Conservation (phyloP, 2,797 vertebrate genomes). For the Cephalopachus bancanus region DNA sequence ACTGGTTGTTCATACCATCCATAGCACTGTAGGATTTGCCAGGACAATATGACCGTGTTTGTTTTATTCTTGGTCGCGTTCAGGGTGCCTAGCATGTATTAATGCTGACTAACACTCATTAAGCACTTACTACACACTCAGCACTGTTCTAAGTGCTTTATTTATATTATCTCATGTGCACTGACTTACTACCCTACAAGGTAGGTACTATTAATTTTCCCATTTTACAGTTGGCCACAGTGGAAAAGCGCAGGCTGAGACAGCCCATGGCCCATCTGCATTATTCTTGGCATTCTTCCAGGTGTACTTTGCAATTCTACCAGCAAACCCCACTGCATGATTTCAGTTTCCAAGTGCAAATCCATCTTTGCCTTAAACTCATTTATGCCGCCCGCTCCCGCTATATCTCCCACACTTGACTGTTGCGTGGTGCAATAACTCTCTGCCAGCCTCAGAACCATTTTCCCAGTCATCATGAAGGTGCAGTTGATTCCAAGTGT, state of each 20-base stretch:
- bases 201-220: slow-evolving; percentile 32
- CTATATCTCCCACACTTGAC: slow-evolving; percentile 55
- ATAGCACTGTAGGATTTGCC: background rate
- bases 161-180: background rate
- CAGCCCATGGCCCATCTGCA: slow-evolving; percentile 61
- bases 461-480: slow-evolving; percentile 78
- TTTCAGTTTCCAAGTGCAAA: slow-evolving; percentile 80
- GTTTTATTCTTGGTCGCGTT: background rate
- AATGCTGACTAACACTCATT: background rate
- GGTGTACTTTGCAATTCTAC: slow-evolving; percentile 70
- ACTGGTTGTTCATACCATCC: background rate
- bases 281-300: slow-evolving; percentile 73
- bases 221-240: background rate
- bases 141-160: background rate
- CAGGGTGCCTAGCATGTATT: background rate
- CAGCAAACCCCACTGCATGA: slow-evolving; percentile 62
- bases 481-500: slow-evolving; percentile 78
- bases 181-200: background rate
- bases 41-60: background rate
- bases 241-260: slow-evolving; percentile 60
- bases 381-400: slow-evolving; percentile 63
- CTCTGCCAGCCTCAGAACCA: slow-evolving; percentile 67
- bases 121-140: background rate
- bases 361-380: slow-evolving; percentile 82
- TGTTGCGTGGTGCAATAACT: slow-evolving; percentile 65